Base-by-base conservation (phyloP, 2,113 vertebrate species). In the Daubentonia madagascariensis region DNA sequence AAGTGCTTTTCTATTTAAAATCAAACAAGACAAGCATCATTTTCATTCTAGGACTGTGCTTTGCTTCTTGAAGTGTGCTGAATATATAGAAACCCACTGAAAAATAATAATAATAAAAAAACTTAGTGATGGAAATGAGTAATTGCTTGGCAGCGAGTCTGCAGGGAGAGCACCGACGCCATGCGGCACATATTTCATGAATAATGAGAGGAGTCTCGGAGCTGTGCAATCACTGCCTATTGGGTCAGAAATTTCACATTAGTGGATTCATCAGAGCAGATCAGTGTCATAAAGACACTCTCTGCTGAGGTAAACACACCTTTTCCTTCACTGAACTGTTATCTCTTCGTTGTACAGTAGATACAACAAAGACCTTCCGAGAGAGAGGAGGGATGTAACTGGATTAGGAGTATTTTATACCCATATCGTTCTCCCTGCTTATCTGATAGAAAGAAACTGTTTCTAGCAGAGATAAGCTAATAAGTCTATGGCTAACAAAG, bases 231-330 rank as follows among this genome's bases (percentile, higher is more conserved):
- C 98, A 98, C 97, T 99, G 98, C 98, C 98, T 98, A 88, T 98
- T 99, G 98, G 98, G 98, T 99, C 98, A 99, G 98, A 99, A 99
- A 99, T 98, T 99, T 99, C 98, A 98, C 91, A 97, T 99, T 99
- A 98, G 98, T 98, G 98, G 97, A 98, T 98, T 98, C 98, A 98
- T 98, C 98, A 98, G 98, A 99, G 98, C 98, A 98, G 97, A 99
- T 98, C 90, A 85, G 97, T 98, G 98, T 98, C 98, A 98, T 98
- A 98, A 98, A 98, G 98, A 98, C 97, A 97, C 96, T 97, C 63
- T 98, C 98, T 98, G 97, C 98, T 87, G 98, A 97, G 97, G 97
- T 98, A 99, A 99, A 98, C 97, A 98, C 97, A 98, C 96, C 97
- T 98, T 98, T 98, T 98, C 95, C 97, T 98, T 98, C 97, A 97